Conservation (phyloP, 2,113 vertebrate genomes). For the Oostethus manadensis region DNA sequence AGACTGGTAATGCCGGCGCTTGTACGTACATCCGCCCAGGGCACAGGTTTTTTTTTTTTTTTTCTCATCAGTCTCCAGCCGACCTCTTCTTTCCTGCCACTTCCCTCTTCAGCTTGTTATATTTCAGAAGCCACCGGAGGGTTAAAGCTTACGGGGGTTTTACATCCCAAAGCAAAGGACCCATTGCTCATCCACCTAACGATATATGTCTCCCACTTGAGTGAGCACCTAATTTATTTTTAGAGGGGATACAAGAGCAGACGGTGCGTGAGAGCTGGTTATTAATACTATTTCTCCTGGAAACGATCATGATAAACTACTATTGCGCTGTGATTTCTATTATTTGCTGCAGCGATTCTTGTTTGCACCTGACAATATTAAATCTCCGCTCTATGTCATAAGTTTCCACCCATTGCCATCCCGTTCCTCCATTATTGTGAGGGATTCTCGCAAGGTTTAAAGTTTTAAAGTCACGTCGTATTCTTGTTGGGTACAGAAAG, state of each 20-base stretch:
- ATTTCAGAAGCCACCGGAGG: constrained; percentile 54
- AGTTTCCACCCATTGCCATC: neutral
- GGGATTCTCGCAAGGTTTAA: no score
- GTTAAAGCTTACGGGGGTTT: constrained; percentile 45
- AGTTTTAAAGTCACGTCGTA: no score
- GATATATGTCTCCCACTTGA: constrained; percentile 50
- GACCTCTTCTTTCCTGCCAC: constrained; percentile 27
- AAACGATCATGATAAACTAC: constrained; percentile 56
- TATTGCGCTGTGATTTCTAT: constrained; percentile 34
- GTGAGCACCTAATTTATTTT: constrained; percentile 60
- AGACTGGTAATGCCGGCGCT: constrained; percentile 27
- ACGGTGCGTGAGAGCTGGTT: constrained; percentile 43
- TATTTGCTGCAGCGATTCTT: constrained; percentile 30
- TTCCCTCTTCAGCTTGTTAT: constrained; percentile 57
- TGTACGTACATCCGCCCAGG: constrained; percentile 50
- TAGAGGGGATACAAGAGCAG: constrained; percentile 45
- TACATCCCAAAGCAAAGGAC: constrained; percentile 54
- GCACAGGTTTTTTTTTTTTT: constrained; percentile 28
- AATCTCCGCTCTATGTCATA: constrained; percentile 16
- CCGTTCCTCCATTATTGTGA: neutral
- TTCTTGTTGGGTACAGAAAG: no score
- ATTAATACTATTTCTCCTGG: constrained; percentile 50
- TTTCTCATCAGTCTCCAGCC: constrained; percentile 31
- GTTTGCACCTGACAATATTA: constrained; percentile 14
- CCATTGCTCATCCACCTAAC: constrained; percentile 54